Evolutionary conservation across 2,888 invertebrate species (phyloP).

Genomic region (Formica aserva): DNA sequence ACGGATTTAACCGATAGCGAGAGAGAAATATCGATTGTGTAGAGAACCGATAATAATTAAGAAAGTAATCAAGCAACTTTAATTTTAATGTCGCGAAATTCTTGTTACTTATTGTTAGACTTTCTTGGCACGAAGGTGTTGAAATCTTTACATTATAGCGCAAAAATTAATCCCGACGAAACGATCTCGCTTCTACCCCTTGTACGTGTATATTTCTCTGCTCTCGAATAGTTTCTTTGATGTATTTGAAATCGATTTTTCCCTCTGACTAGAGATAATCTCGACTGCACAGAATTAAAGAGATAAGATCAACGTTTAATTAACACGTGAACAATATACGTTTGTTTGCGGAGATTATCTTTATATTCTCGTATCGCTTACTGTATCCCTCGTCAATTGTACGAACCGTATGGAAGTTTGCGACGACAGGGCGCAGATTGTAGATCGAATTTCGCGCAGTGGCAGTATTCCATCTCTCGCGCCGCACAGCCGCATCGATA

Average conservation of each 20-base stretch:
- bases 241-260: neutral
- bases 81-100: constrained; percentile 41
- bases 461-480: constrained; percentile 66
- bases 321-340: neutral
- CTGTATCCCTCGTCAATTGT: constrained; percentile 73
- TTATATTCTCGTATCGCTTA: constrained; percentile 48
- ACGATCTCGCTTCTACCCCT: neutral
- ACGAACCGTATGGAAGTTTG: constrained; percentile 54
- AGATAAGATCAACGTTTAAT: neutral
- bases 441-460: constrained; percentile 59
- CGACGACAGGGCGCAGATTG: constrained; percentile 57
- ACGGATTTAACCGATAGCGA: constrained; percentile 8
- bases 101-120: neutral
- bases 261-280: neutral
- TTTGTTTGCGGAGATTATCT: constrained; percentile 49
- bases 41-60: constrained; percentile 22
- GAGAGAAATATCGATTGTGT: neutral
- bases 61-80: constrained; percentile 41
- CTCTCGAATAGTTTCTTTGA: neutral
- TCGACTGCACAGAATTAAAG: neutral
- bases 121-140: neutral
- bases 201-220: neutral
- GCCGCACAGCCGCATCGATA: constrained; percentile 60
- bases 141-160: neutral
- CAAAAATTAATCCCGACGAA: constrained; percentile 1